A percentile compares a stretch with the other conserved stretches of the same genome.
These are phyloP conservation scores for Sisyra nigra DNA, from an alignment of 2,888 invertebrate species.

Conservation along the genomic window DNA sequence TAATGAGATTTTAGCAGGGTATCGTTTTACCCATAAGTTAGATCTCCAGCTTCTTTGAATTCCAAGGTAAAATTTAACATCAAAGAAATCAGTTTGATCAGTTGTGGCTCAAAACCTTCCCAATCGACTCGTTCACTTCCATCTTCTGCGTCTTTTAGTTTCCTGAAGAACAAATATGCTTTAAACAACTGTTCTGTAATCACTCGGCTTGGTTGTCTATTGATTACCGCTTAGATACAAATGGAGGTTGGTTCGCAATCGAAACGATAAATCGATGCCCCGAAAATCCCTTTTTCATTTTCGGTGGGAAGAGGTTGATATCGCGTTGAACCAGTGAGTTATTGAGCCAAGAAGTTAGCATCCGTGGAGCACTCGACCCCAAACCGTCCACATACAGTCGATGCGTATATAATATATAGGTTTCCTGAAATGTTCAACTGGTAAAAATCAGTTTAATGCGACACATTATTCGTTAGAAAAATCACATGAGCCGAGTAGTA, in stretches of 20 bases:
- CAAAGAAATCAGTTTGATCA: slow-evolving; percentile 42
- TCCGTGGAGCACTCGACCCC: slow-evolving; percentile 47
- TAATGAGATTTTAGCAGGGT: neutral
- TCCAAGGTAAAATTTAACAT: slow-evolving; percentile 58
- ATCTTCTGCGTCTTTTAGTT: slow-evolving; percentile 26
- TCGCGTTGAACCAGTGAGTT: slow-evolving; percentile 42
- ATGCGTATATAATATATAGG: slow-evolving; percentile 60
- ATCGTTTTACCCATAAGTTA: slow-evolving; percentile 29
- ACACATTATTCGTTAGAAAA: neutral
- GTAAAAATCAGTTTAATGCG: slow-evolving; percentile 28
- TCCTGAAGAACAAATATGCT: no score
- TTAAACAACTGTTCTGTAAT: no score
- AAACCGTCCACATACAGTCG: slow-evolving; percentile 54
- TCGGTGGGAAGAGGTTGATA: slow-evolving; percentile 49
- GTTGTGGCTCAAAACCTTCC: slow-evolving; percentile 62
- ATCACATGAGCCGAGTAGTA: neutral
- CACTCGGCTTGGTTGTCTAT: no score
- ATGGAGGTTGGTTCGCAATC: slow-evolving; percentile 58
- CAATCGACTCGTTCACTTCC: slow-evolving; percentile 32
- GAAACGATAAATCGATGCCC: slow-evolving; percentile 58
- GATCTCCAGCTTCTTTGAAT: slow-evolving; percentile 39
- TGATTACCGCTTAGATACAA: slow-evolving; percentile 46
- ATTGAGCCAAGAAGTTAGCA: slow-evolving; percentile 55
- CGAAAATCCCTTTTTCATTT: slow-evolving; percentile 50
- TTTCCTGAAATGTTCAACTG: slow-evolving; percentile 20